Evolutionary conservation across 2,888 invertebrate genomes (phyloP), one percentile per base, ranked within the genome.

Genomic region (Tetrapedia diversipes): DNA sequence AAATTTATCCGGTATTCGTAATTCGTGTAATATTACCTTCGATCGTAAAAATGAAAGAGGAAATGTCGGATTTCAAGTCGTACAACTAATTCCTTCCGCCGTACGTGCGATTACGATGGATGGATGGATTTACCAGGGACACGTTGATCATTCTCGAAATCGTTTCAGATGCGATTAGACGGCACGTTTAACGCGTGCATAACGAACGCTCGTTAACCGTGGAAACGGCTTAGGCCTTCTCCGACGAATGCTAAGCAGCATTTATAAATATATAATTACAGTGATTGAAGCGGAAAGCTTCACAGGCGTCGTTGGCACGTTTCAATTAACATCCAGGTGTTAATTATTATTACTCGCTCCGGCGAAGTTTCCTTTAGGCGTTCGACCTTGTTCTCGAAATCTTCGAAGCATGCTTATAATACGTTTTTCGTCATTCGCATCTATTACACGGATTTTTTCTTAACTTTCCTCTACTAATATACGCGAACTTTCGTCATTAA

Each of bases 261-360:
- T 73, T 81, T 81, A 68, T 81, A 77, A 77, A 69, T 68, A 63
- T 41, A 57, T 81, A 81, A 81, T 81, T 74, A 81, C 60, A 34
- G 72, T 76, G 68, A 80, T 80, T 80, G 74, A 77, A 73, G 66
- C 45, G 70, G 47, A 56, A 75, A 74, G 68, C 51, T 67, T 41
- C 56, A 47, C 64, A 66, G 59, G 49, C 56, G 61, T 59, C 43
- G 67, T 49, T 41, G 72, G 69, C 66, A 57, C 67, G 66, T 65
- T 80, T 77, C 75, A 83, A 82, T 82, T 82, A 82, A 82, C 77
- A 53, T 39, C 57, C 69, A 80, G 71, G 65, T 75, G 80, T 77
- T 75, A 71, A 82, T 77, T 66, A 80, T 80, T 77, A 74, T 75
- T 77, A 79, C 78, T 81, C 61, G 59, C 49, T 70, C 49, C 34